Base-by-base conservation (phyloP, 1,140 invertebrate genomes). In the Caenorhabditis tropicalis region DNA sequence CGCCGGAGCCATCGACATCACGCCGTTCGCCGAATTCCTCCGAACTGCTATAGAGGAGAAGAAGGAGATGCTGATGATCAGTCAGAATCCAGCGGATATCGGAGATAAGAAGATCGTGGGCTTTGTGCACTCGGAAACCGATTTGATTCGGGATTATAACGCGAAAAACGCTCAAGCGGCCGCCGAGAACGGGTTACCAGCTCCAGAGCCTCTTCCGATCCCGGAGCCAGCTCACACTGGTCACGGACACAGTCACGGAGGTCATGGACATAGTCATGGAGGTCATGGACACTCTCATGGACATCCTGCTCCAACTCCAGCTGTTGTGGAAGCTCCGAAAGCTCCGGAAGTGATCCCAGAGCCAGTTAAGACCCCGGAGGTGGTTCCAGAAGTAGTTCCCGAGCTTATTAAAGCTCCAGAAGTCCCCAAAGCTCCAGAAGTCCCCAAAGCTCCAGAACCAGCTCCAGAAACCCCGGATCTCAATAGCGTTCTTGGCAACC, bases 141-240 rank as follows among this genome's bases (percentile, higher is more conserved):
- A 84, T 36, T 48, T 84, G 31, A 36, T 84, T 6, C 43, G 83
- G 7, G 83, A 84, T 53, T 84, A 48, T 27, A 84, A 84, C 33
- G 83, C 74, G 29, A 84, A 80, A n/a, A 80, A 79, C 27, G 70
- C 33, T 29, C 65, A 74, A 24, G 65, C 36, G 2, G 83, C 83
- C 10, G 33, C 43, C 9, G 83, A 79, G 19, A 29, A 80, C 3
- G 83, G 83, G 0, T 74, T 84, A 7, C 83, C 83, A 12, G 19
- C 60, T 6, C 83, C 83, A 15, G 74, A 79, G n/a, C 19, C 33
- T 0, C 48, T 84, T n/a, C 83, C 83, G n/a, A 65, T 84, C 16
- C 83, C 83, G 5, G 48, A 84, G 7, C 70, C 74, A 27, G 9
- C 74, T 2, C 0, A 4, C 29, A 51, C 33, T 4, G 82, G 65